Conservation (phyloP, 2,113 vertebrate genomes). For the Tachysurus fulvidraco region DNA sequence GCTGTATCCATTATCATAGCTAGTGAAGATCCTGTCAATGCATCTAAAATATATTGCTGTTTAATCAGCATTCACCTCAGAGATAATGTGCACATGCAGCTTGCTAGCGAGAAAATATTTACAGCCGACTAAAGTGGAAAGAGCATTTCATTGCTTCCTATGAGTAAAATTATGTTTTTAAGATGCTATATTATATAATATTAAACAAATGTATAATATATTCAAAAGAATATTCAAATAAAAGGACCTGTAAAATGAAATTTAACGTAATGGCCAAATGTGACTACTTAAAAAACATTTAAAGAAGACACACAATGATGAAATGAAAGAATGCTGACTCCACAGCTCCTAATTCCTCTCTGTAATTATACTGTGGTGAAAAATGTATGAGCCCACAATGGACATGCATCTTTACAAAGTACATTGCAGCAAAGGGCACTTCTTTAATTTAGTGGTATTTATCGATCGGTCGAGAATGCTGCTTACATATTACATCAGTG, state of each 20-base stretch:
- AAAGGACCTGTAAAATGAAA: neutral
- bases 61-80: conserved; percentile 45
- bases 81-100: neutral
- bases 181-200: neutral
- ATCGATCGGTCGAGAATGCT: conserved; percentile 57
- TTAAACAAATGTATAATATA: neutral
- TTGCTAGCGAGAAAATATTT: neutral
- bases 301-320: neutral
- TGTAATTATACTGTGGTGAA: conserved; percentile 77
- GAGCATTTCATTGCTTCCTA: neutral
- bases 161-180: neutral
- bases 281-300: neutral
- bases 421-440: conserved; percentile 56
- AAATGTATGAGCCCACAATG: conserved; percentile 71
- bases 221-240: neutral
- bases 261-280: neutral
- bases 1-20: conserved; percentile 45
- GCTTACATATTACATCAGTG: conserved; percentile 14
- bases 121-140: conserved; percentile 2
- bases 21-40: conserved; percentile 35
- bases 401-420: conserved; percentile 71
- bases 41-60: conserved; percentile 42
- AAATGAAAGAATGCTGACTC: conserved; percentile 67
- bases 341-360: conserved; percentile 73
- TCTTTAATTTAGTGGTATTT: conserved; percentile 67